Evolutionary conservation across 2,797 vertebrate species (phyloP).

Genomic region (Caiman crocodilus): DNA sequence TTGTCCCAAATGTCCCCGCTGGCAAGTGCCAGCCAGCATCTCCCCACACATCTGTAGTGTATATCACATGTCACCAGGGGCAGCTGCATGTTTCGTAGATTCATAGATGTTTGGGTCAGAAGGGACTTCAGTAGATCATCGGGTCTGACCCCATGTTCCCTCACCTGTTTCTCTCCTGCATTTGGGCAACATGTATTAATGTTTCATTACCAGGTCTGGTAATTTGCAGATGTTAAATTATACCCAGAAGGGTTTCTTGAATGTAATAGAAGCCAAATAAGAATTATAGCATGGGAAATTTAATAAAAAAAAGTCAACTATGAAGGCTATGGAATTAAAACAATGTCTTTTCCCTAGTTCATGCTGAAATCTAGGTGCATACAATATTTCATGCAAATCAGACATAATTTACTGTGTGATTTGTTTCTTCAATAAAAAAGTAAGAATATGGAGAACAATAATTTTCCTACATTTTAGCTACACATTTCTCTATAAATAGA

Average conservation of each 20-base stretch:
- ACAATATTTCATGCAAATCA: constrained; percentile 62
- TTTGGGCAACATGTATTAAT: constrained; percentile 29
- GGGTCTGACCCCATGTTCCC: not conserved
- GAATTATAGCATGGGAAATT: constrained; percentile 57
- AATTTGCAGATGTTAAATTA: constrained; percentile 69
- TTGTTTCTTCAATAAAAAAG: constrained; percentile 75
- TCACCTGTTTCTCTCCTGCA: not conserved
- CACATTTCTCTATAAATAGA: constrained; percentile 72
- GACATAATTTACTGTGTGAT: constrained; percentile 68
- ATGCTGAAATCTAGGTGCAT: constrained; percentile 40
- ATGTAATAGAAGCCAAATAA: constrained; percentile 46
- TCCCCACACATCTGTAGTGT: too few species aligned
- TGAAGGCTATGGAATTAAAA: constrained; percentile 71
- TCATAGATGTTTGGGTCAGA: not conserved
- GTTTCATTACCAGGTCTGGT: constrained; percentile 38
- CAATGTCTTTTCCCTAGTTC: constrained; percentile 67
- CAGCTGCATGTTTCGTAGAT: not conserved
- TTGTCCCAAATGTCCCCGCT: too few species aligned
- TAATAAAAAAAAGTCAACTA: constrained; percentile 37
- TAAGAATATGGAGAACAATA: constrained; percentile 45
- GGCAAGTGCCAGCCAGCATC: too few species aligned
- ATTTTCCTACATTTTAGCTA: constrained; percentile 59
- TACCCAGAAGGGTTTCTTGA: constrained; percentile 55
- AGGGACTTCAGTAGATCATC: not conserved
- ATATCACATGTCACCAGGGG: too few species aligned